These are phyloP conservation scores for Scatophagus argus DNA, from an alignment of 2,113 vertebrate species.

Conservation along the genomic window DNA sequence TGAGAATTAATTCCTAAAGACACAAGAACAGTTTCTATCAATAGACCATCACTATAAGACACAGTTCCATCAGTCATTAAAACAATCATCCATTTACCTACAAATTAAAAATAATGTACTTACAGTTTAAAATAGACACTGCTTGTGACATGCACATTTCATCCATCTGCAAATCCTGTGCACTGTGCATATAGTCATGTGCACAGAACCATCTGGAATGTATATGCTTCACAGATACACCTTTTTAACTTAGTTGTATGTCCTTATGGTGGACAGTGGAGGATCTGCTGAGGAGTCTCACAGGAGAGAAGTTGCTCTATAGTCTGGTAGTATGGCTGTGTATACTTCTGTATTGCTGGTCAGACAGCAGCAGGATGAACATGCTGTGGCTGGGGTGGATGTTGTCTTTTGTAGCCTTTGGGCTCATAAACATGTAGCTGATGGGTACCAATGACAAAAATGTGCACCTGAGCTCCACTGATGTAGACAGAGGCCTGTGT, in stretches of 20 bases:
- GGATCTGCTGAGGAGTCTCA: no score
- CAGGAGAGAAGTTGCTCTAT: not conserved
- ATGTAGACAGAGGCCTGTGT: no score
- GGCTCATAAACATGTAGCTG: no score
- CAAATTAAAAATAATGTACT: not conserved
- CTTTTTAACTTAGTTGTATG: not conserved
- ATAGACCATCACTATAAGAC: not conserved
- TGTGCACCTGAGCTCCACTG: no score
- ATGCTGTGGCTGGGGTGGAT: no score
- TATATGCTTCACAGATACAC: no score
- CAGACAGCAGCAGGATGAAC: not conserved
- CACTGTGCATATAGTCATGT: not conserved
- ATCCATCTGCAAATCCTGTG: not conserved
- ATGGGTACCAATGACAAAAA: no score
- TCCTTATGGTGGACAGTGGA: not conserved
- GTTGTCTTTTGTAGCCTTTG: no score
- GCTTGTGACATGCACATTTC: not conserved
- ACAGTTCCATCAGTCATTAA: not conserved
- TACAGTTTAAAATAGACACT: no score
- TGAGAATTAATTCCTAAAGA: not conserved
- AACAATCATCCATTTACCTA: not conserved
- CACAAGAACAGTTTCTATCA: not conserved
- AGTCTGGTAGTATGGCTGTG: not conserved
- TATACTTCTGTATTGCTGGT: not conserved
- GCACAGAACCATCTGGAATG: no score